Conservation (phyloP, 2,113 vertebrate genomes). For the Oreochromis spilurus region DNA sequence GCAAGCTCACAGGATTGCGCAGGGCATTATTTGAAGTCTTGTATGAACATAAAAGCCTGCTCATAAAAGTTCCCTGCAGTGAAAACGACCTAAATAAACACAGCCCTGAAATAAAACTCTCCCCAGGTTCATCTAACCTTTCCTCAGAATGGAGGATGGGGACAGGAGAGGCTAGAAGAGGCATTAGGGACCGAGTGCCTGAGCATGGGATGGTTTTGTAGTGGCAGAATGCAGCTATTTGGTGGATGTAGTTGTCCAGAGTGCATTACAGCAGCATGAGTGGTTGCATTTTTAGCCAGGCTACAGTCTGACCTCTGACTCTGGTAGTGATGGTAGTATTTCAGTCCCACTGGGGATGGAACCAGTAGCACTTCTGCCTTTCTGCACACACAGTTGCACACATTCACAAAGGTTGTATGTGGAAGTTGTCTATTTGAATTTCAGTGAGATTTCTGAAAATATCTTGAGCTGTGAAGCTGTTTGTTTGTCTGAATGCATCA, state of each 20-base stretch:
- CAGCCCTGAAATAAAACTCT: constrained; percentile 5
- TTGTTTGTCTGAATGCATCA: background rate
- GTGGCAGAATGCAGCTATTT: constrained; percentile 4
- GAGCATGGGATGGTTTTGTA: background rate
- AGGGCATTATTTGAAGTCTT: constrained; percentile 17
- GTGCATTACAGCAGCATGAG: constrained; percentile 3
- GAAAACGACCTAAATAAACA: constrained; percentile 51
- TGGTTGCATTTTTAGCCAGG: background rate
- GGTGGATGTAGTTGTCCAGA: background rate
- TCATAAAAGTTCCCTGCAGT: constrained; percentile 39
- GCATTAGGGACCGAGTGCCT: background rate
- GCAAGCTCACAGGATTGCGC: constrained; percentile 6
- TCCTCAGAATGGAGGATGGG: background rate
- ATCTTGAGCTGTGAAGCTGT: background rate
- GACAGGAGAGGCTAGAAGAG: background rate
- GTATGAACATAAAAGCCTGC: constrained; percentile 37
- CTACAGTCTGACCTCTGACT: background rate
- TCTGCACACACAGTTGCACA: background rate
- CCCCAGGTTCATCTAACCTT: background rate
- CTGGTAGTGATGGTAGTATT: background rate
- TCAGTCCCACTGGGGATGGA: background rate
- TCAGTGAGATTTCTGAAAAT: background rate
- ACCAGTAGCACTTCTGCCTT: background rate
- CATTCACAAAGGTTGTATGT: background rate
- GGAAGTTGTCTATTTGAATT: background rate